phyloP scores from a whole-genome alignment of 2,113 vertebrate genomes.

The Albula goreensis region DNA sequence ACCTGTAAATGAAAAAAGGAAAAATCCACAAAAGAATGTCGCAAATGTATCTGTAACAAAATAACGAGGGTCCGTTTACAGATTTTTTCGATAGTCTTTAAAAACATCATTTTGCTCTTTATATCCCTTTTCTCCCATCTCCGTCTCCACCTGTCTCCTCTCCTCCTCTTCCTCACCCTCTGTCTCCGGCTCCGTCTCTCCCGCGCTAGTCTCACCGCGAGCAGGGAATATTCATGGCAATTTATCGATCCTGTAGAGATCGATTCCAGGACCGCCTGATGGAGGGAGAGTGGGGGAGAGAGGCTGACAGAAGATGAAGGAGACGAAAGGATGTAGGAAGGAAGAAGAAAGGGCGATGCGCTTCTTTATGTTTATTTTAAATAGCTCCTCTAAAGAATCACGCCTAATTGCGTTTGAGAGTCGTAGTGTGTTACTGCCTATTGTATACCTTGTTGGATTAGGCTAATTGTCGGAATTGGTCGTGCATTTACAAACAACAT shows the following conservation, averaged over 20 bases:
- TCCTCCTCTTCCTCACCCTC: conserved; percentile 29
- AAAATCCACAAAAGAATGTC: neutral
- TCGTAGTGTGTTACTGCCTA: neutral
- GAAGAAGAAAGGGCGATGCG: neutral
- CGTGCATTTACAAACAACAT: too few species aligned
- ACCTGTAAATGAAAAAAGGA: neutral
- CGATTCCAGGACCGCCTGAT: conserved; percentile 60
- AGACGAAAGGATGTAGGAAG: neutral
- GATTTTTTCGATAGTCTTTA: neutral
- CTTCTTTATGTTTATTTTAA: neutral
- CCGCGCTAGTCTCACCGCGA: conserved; percentile 37
- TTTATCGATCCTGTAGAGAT: conserved; percentile 66
- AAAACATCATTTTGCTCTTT: conserved; percentile 35
- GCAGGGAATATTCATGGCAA: conserved; percentile 68
- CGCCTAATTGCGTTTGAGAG: neutral
- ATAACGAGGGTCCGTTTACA: neutral
- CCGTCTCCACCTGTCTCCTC: conserved; percentile 53
- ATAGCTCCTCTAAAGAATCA: neutral
- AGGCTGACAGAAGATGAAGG: neutral
- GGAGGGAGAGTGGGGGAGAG: conserved; percentile 34
- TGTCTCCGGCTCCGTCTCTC: conserved; percentile 39
- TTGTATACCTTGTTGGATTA: too few species aligned
- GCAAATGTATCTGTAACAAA: neutral
- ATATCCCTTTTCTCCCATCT: conserved; percentile 41
- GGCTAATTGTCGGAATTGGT: too few species aligned